Base-by-base conservation (phyloP, 2,113 vertebrate genomes). In the Peromyscus leucopus region DNA sequence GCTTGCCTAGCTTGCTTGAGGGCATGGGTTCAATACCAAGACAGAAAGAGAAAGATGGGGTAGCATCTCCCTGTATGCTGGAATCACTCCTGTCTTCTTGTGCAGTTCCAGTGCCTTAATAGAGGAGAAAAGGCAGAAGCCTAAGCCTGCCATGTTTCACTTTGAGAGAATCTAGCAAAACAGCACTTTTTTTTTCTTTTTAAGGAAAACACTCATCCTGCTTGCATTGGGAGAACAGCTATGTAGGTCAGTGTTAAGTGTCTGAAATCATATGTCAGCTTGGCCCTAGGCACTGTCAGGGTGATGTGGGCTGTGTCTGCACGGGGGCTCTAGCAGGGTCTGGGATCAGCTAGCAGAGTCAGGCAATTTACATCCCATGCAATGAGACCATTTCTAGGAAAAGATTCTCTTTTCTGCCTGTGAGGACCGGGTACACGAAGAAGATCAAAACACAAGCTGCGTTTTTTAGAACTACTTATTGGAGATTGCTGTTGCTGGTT, bases 401-500 rank as follows among this genome's bases (percentile, higher is more conserved):
- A 95, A 84, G 96, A 93, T 95, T 98, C 96, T 95, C 96, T 97
- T 97, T 96, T 91, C 95, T 96, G 87, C 84, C 84, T 89, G 90
- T 9, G 6, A 95, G 95, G 96, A 97, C 92, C 16, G 87, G 63
- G 79, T 90, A 42, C 80, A 89, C 89, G 96, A 97, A 95, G 96
- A 97, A 98, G 67, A 98, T 97, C 96, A 93, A 96, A 97, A 90
- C 90, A 93, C 78, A 94, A 46, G 65, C 74, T 89, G 89, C 80
- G 96, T 92, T 90, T 97, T 96, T 67, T 83, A 93, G 94, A 97
- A 96, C 91, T 96, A 91, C 95, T 98, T 98, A 97, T 96, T 33
- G 90, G 61, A 75, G 95, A 97, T 98, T 97, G 74, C 97, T 98
- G 91, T 96, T 98, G 86, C 96, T 94, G 95, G 98, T 98, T 98